Evolutionary conservation across 2,113 vertebrate genomes (phyloP).

Genomic region (Myiozetetes cayanensis): DNA sequence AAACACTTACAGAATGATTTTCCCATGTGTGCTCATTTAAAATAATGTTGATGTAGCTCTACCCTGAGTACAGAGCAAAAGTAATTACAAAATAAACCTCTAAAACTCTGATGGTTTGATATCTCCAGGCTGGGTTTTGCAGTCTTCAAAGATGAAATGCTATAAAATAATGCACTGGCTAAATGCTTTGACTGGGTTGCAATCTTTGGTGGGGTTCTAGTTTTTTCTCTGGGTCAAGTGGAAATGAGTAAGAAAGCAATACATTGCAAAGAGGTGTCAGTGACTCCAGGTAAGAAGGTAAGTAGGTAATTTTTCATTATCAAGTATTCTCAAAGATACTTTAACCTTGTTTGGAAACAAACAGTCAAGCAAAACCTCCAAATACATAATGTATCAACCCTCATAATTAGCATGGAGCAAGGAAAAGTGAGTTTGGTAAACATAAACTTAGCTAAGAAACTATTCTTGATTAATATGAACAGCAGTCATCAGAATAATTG

Average conservation of each 20-base stretch:
- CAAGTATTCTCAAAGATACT: neutral
- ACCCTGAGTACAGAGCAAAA: neutral
- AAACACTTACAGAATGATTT: neutral
- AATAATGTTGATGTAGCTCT: neutral
- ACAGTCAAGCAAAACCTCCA: neutral
- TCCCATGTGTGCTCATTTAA: rapidly evolving
- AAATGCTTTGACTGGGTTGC: neutral
- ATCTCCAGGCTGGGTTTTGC: neutral
- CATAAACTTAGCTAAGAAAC: neutral
- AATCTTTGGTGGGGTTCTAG: neutral
- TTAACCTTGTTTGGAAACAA: slow-evolving; percentile 27
- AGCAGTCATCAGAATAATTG: rapidly evolving
- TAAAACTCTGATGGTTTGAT: neutral
- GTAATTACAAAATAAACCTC: neutral
- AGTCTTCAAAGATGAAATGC: neutral
- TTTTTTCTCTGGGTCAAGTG: neutral
- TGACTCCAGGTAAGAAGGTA: neutral
- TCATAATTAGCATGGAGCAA: neutral
- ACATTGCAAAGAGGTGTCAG: neutral
- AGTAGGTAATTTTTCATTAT: neutral
- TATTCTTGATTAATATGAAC: neutral
- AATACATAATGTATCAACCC: neutral
- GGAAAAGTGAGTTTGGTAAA: slow-evolving; percentile 10
- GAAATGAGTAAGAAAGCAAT: neutral
- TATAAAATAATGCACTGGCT: neutral